A percentile compares a stretch with the other conserved stretches of the same genome.
These are phyloP conservation scores for Macaria liturata DNA, from an alignment of 2,888 invertebrate genomes.

Conservation along the genomic window DNA sequence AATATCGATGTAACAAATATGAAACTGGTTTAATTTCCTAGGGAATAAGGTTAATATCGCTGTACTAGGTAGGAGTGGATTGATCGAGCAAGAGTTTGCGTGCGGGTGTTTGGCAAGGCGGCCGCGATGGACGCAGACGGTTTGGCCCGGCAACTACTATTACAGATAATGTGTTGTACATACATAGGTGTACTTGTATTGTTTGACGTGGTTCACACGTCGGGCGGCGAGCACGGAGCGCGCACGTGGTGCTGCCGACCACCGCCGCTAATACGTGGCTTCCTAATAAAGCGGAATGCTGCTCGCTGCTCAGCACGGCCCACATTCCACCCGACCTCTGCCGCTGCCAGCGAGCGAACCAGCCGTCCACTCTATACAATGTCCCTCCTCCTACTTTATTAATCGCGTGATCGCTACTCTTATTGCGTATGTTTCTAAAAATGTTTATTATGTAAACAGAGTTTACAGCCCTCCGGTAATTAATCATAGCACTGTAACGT, in stretches of 20 bases:
- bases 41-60: conserved; percentile 11
- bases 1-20: conserved; percentile 81
- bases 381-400: conserved; percentile 27
- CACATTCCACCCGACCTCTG: conserved; percentile 39
- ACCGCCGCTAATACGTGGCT: conserved; percentile 65
- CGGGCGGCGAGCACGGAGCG: conserved; percentile 50
- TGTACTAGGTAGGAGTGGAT: conserved; percentile 4
- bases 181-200: conserved; percentile 37
- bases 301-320: conserved; percentile 41
- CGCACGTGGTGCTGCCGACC: conserved; percentile 52
- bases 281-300: conserved; percentile 72
- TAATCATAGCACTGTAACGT: conserved; percentile 34
- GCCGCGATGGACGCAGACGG: conserved; percentile 31
- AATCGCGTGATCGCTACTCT: conserved; percentile 21
- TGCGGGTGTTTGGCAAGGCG: conserved; percentile 43
- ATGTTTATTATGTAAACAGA: conserved; percentile 27
- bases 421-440: conserved; percentile 29
- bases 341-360: conserved; percentile 35
- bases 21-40: conserved; percentile 66
- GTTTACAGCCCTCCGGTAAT: conserved; percentile 27
- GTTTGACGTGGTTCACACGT: conserved; percentile 49
- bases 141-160: conserved; percentile 39
- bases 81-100: conserved; percentile 19
- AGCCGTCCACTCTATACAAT: conserved; percentile 43
- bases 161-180: conserved; percentile 38